Conservation (phyloP, 2,113 vertebrate species). For the Actenoides hombroni region DNA sequence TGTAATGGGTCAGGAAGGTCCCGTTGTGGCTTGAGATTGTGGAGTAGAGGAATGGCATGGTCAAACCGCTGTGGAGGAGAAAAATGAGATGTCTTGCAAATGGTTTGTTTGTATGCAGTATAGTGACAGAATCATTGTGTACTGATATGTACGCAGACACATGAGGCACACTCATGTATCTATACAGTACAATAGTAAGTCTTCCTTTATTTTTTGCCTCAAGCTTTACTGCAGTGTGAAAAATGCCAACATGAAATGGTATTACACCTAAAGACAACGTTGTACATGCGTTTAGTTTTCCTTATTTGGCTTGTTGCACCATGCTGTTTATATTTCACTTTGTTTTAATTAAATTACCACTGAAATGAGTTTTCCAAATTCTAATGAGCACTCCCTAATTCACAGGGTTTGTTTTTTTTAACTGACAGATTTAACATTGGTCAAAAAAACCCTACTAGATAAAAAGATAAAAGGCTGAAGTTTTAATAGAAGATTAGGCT, state of each 20-base stretch:
- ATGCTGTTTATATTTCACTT: background rate
- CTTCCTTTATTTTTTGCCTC: background rate
- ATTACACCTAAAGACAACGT: background rate
- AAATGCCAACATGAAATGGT: background rate
- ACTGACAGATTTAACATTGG: background rate
- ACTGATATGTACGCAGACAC: rapidly evolving
- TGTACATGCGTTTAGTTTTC: background rate
- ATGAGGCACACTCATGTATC: background rate
- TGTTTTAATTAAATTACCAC: slow-evolving; percentile 32
- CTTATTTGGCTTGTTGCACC: background rate
- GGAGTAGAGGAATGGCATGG: background rate
- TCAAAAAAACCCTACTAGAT: background rate
- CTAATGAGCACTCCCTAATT: background rate
- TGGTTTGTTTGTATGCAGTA: background rate
- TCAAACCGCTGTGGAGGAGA: no score
- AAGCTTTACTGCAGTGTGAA: background rate
- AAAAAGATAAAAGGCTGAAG: slow-evolving; percentile 15
- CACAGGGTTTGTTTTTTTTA: background rate
- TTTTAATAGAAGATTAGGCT: background rate
- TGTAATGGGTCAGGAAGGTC: background rate
- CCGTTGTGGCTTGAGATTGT: background rate
- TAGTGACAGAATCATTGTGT: background rate
- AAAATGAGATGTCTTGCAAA: background rate
- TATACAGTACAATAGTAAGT: background rate
- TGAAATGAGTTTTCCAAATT: background rate